A percentile compares a stretch with the other conserved stretches of the same genome.
phyloP scores from a whole-genome alignment of 2,888 invertebrate genomes.

The Aphodius granarius region DNA sequence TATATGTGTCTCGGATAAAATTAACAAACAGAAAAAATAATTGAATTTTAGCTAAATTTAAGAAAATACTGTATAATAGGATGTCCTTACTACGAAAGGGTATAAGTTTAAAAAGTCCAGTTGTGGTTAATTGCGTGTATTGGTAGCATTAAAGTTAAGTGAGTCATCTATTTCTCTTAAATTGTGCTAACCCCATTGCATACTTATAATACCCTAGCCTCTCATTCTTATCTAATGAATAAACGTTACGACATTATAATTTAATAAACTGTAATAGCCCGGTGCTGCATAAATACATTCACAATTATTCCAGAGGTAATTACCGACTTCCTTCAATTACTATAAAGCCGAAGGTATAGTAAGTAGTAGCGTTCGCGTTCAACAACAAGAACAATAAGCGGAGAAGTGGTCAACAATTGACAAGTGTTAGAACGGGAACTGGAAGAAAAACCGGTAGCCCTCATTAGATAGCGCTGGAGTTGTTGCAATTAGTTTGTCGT shows the following conservation, averaged over 20 bases:
- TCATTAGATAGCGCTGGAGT: background rate
- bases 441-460: background rate
- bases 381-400: background rate
- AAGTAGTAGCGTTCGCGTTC: background rate
- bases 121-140: background rate
- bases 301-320: background rate
- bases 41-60: no score
- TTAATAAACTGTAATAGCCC: constrained; percentile 1
- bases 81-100: no score
- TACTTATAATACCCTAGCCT: background rate
- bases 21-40: background rate
- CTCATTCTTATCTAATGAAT: constrained; percentile 15
- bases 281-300: background rate
- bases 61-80: no score
- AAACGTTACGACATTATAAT: constrained; percentile 7
- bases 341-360: background rate
- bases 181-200: background rate
- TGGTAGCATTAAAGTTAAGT: background rate
- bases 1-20: background rate
- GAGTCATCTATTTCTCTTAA: background rate
- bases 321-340: background rate
- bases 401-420: background rate
- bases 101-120: no score
- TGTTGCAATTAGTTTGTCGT: background rate
- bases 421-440: background rate